phyloP scores from a whole-genome alignment of 2,888 invertebrate genomes.

The Pterostichus madidus region DNA sequence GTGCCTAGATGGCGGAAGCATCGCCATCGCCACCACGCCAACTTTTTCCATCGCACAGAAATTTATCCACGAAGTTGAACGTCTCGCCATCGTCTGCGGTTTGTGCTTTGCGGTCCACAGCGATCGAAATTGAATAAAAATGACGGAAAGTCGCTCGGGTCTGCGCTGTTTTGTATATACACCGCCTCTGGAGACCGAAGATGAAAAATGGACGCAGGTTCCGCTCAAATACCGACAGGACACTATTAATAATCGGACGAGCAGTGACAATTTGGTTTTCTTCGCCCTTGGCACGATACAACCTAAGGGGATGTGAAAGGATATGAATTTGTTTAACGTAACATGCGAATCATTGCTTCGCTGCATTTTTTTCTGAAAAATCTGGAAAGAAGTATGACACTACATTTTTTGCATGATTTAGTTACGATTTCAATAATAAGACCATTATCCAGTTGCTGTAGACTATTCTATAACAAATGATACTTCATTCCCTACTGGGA shows the following conservation, averaged over 20 bases:
- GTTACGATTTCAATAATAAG: too few relatives aligned
- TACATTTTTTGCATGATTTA: too few relatives aligned
- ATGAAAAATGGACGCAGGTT: constrained; percentile 53
- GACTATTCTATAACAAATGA: too few relatives aligned
- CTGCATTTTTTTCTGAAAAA: background rate
- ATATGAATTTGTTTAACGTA: constrained; percentile 1
- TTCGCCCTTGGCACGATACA: background rate
- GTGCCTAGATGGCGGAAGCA: background rate
- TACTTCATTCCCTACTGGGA: too few relatives aligned
- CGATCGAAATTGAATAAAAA: constrained; percentile 64
- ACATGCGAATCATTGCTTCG: constrained; percentile 15
- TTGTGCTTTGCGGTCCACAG: background rate
- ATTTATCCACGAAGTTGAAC: constrained; percentile 49
- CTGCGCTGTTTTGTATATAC: constrained; percentile 59
- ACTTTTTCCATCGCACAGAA: constrained; percentile 57
- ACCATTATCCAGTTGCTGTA: too few relatives aligned
- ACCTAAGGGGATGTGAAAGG: constrained; percentile 8
- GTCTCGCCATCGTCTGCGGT: constrained; percentile 15
- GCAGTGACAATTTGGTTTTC: constrained; percentile 52
- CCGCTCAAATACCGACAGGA: constrained; percentile 42
- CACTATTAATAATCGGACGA: constrained; percentile 56
- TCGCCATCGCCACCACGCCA: background rate
- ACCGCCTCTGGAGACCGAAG: constrained; percentile 47
- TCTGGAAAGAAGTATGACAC: too few relatives aligned
- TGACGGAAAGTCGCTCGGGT: constrained; percentile 54